Evolutionary conservation across 2,888 invertebrate genomes (phyloP).

Genomic region (Drosophila eohydei): DNA sequence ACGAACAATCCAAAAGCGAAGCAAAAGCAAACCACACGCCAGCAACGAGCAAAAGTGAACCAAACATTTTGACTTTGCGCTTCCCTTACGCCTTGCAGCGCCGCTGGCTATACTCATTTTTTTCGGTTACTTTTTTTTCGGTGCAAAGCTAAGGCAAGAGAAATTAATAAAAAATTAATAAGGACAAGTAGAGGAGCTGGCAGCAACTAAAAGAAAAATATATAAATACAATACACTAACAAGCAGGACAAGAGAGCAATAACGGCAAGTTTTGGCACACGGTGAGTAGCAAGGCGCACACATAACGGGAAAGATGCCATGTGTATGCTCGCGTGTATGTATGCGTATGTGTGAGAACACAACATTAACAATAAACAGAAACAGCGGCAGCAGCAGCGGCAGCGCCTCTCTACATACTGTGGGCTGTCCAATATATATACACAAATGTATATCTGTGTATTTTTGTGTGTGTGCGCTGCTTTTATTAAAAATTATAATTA

Average conservation of each 20-base stretch:
- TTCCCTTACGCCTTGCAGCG: constrained; percentile 24
- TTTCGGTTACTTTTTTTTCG: constrained; percentile 38
- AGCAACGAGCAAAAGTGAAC: constrained; percentile 27
- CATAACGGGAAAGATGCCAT: constrained; percentile 24
- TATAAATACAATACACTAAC: constrained; percentile 6
- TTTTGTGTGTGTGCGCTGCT: constrained; percentile 17
- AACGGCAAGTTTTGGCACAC: constrained; percentile 52
- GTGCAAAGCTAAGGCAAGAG: constrained; percentile 45
- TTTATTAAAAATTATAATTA: constrained; percentile 54
- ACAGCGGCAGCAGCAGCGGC: constrained; percentile 35
- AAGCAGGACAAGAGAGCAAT: constrained; percentile 29
- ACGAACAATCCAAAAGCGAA: constrained; percentile 19
- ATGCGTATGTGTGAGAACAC: constrained; percentile 23
- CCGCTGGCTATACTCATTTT: constrained; percentile 22
- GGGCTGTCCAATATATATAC: constrained; percentile 5
- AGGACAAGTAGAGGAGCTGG: constrained; percentile 41
- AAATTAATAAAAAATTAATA: constrained; percentile 71
- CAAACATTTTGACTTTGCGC: constrained; percentile 50
- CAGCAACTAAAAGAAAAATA: constrained; percentile 19
- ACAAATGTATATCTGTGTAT: constrained; percentile 1
- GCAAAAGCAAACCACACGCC: constrained; percentile 9
- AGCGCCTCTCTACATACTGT: constrained; percentile 31
- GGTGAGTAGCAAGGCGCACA: constrained; percentile 50
- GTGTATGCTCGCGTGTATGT: constrained; percentile 14
- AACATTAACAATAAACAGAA: constrained; percentile 73